Percentiles rank a stretch among this genome's conserved stretches.
Conservation (phyloP, 2,797 vertebrate species). For the Eleutherodactylus coqui region DNA sequence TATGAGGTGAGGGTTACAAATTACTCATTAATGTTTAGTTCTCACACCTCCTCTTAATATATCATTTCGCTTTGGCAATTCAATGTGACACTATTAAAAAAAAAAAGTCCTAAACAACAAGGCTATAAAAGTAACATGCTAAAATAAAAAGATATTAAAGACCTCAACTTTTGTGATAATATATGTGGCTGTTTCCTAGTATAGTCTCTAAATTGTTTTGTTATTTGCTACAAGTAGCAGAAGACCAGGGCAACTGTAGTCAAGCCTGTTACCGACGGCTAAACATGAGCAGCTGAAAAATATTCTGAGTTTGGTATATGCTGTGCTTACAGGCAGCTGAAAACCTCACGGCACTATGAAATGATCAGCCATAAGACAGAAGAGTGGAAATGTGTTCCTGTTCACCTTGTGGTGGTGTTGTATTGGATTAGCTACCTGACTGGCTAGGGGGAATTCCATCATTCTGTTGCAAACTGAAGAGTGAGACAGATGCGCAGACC, state of each 20-base stretch:
- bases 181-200: not conserved
- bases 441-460: constrained; percentile 63
- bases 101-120: not conserved
- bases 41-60: not conserved
- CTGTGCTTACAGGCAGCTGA: constrained; percentile 51
- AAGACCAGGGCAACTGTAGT: constrained; percentile 42
- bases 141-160: not conserved
- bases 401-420: constrained; percentile 55
- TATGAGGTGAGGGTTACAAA: not conserved
- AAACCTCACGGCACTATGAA: constrained; percentile 45
- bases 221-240: constrained; percentile 40
- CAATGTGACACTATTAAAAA: not conserved
- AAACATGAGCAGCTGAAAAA: constrained; percentile 37
- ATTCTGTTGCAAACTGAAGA: constrained; percentile 57
- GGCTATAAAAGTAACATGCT: too few species aligned
- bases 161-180: not conserved
- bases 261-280: constrained; percentile 24
- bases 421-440: constrained; percentile 63
- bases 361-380: constrained; percentile 51
- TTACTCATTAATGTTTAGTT: not conserved
- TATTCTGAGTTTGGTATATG: constrained; percentile 30
- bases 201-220: constrained; percentile 40
- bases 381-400: constrained; percentile 39
- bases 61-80: not conserved
- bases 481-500: constrained; percentile 60